Evolutionary conservation across 2,888 invertebrate species (phyloP).

Genomic region (Xylota sylvarum): DNA sequence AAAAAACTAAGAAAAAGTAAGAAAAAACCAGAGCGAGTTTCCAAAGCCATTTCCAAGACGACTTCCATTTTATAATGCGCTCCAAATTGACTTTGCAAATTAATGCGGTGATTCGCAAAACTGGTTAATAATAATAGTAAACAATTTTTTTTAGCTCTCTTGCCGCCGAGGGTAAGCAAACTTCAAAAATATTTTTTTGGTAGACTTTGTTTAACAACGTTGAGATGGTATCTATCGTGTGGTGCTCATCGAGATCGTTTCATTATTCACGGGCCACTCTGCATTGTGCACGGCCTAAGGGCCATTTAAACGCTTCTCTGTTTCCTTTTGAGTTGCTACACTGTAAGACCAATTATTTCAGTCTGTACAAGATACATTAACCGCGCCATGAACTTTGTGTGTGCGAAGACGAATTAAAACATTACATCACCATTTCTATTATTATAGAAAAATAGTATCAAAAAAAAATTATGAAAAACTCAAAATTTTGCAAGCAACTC

Average conservation of each 20-base stretch:
- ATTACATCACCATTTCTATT: slow-evolving; percentile 32
- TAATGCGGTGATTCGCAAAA: slow-evolving; percentile 35
- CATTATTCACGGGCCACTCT: slow-evolving; percentile 42
- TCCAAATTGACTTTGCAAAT: slow-evolving; percentile 31
- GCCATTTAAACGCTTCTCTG: neutral
- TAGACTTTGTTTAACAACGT: slow-evolving; percentile 26
- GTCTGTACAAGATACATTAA: slow-evolving; percentile 28
- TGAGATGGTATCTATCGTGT: slow-evolving; percentile 39
- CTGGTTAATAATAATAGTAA: slow-evolving; percentile 51
- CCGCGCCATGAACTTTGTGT: slow-evolving; percentile 39
- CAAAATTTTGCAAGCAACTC: slow-evolving; percentile 14
- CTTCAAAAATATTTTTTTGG: slow-evolving; percentile 17
- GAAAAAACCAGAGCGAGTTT: too few relatives aligned
- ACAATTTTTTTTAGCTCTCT: slow-evolving; percentile 29
- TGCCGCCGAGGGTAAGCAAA: slow-evolving; percentile 19
- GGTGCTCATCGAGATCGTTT: slow-evolving; percentile 57
- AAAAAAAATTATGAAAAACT: slow-evolving; percentile 1
- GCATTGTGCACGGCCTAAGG: slow-evolving; percentile 23
- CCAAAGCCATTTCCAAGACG: neutral
- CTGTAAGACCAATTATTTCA: neutral
- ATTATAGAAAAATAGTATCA: neutral
- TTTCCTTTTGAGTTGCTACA: neutral
- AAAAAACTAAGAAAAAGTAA: too few relatives aligned
- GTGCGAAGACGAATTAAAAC: neutral
- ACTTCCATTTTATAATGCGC: slow-evolving; percentile 5